These are phyloP conservation scores for Protobothrops flavoviridis DNA, from an alignment of 2,113 vertebrate genomes.

Conservation along the genomic window DNA sequence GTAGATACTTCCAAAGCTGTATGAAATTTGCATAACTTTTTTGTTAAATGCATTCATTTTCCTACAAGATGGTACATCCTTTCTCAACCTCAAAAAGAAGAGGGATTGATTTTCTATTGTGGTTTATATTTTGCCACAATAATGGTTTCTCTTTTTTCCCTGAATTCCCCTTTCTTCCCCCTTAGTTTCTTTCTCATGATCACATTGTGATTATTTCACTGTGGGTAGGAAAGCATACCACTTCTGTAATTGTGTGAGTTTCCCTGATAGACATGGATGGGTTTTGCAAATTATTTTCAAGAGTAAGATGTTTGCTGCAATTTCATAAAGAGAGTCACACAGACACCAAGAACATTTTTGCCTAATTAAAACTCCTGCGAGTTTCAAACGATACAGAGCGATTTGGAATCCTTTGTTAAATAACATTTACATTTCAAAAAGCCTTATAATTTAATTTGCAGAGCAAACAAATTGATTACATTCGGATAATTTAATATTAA, in stretches of 20 bases:
- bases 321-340: neutral
- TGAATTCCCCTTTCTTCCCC: conserved; percentile 43
- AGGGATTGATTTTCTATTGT: neutral
- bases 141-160: conserved; percentile 45
- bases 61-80: conserved; percentile 7
- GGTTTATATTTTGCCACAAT: conserved; percentile 4
- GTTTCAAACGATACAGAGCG: neutral
- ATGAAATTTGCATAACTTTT: neutral
- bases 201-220: neutral
- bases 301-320: neutral
- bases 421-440: neutral
- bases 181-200: neutral
- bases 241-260: neutral
- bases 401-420: neutral
- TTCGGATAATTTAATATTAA: neutral
- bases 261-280: neutral
- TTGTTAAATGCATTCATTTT: neutral
- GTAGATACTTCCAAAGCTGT: neutral
- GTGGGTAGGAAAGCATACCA: neutral
- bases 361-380: neutral
- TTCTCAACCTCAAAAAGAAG: conserved; percentile 31
- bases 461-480: neutral
- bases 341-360: neutral
- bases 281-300: neutral
- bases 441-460: neutral